Evolutionary conservation across 2,797 vertebrate species (phyloP).

Genomic region (Brachymystax lenok): DNA sequence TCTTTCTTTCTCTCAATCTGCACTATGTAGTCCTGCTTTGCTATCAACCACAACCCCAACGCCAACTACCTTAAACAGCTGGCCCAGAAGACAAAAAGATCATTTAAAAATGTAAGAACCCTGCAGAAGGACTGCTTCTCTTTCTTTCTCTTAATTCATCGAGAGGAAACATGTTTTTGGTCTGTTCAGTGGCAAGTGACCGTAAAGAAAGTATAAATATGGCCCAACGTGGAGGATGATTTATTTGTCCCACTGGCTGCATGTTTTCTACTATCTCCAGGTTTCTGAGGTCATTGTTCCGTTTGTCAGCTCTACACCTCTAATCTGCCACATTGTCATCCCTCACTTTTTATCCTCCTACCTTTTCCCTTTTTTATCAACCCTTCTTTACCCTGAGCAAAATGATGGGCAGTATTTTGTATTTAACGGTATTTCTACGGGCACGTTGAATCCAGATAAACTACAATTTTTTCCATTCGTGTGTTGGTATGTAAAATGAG

Average conservation of each 20-base stretch:
- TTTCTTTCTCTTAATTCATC: slow-evolving; percentile 73
- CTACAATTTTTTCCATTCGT: slow-evolving; percentile 35
- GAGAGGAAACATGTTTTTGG: slow-evolving; percentile 89
- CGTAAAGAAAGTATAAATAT: slow-evolving; percentile 84
- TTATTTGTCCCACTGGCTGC: slow-evolving; percentile 64
- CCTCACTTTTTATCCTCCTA: slow-evolving; percentile 35
- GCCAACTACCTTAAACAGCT: slow-evolving; percentile 11
- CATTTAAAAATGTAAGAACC: slow-evolving; percentile 75
- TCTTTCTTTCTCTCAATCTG: slow-evolving; percentile 42
- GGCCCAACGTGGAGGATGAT: slow-evolving; percentile 67
- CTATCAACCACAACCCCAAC: not conserved
- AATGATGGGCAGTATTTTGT: slow-evolving; percentile 92
- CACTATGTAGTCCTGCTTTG: slow-evolving; percentile 1
- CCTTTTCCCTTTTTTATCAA: slow-evolving; percentile 48
- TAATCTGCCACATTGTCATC: slow-evolving; percentile 48
- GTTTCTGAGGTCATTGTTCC: slow-evolving; percentile 67
- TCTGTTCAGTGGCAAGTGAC: slow-evolving; percentile 96
- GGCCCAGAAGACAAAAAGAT: slow-evolving; percentile 3
- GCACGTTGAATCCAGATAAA: slow-evolving; percentile 31
- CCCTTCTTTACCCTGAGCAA: slow-evolving; percentile 91
- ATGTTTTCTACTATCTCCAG: slow-evolving; percentile 49
- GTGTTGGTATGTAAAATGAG: slow-evolving; percentile 47
- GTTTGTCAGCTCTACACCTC: slow-evolving; percentile 61
- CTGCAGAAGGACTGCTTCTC: slow-evolving; percentile 77
- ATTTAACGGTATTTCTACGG: slow-evolving; percentile 64